Evolutionary conservation across 2,888 invertebrate genomes (phyloP).

Genomic region (Microdon myrmicae): DNA sequence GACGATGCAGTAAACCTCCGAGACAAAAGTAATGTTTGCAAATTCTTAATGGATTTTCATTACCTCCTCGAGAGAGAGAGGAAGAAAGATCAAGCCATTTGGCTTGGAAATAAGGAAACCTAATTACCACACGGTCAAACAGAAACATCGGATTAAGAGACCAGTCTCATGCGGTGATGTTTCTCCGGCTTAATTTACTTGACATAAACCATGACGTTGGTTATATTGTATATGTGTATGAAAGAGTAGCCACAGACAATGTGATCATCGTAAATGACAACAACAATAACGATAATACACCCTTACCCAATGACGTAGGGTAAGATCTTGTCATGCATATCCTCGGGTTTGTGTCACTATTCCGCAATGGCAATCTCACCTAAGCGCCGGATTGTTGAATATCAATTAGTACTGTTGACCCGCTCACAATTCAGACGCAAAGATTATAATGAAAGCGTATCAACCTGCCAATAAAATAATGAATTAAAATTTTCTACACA

Average conservation of each 20-base stretch:
- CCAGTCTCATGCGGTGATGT: constrained; percentile 42
- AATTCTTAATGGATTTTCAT: constrained; percentile 51
- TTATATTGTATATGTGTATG: constrained; percentile 1
- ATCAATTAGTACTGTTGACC: no score
- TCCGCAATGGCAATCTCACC: no score
- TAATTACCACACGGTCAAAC: constrained; percentile 49
- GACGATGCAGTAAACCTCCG: constrained; percentile 23
- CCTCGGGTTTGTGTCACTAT: no score
- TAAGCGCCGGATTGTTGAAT: no score
- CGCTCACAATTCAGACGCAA: no score
- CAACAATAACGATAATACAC: constrained; percentile 14
- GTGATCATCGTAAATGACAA: no score
- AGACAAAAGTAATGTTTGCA: constrained; percentile 50
- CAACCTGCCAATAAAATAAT: constrained; percentile 45
- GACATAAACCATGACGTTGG: constrained; percentile 34
- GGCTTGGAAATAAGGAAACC: constrained; percentile 32
- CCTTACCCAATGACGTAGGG: constrained; percentile 3
- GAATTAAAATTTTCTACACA: constrained; percentile 51
- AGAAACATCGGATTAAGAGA: constrained; percentile 49
- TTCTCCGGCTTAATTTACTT: constrained; percentile 43
- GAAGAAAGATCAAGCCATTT: no score
- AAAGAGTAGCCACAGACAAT: neutral
- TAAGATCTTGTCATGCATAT: constrained; percentile 18
- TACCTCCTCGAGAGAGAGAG: constrained; percentile 25
- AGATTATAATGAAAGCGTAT: constrained; percentile 23